Evolutionary conservation across 2,113 vertebrate genomes (phyloP).

Genomic region (Myiagra hebetior): DNA sequence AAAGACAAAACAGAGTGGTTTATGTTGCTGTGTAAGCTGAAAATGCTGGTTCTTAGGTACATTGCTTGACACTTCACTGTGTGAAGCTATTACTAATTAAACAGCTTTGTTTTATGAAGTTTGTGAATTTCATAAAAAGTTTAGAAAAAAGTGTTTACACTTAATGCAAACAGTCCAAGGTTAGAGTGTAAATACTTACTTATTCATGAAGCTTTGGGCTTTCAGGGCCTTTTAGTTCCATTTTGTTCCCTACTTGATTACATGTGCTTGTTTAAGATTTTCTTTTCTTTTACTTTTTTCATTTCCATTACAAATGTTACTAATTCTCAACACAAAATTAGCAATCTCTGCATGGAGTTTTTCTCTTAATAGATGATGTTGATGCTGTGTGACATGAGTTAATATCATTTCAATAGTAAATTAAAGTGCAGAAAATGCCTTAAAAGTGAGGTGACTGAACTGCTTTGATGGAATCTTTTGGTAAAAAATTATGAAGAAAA

Average conservation of each 20-base stretch:
- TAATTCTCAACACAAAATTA: neutral
- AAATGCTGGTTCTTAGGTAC: neutral
- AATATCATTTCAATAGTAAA: neutral
- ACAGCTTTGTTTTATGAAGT: neutral
- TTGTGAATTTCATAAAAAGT: neutral
- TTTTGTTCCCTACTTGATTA: neutral
- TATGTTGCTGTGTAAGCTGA: neutral
- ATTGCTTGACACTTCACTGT: neutral
- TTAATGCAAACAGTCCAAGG: neutral
- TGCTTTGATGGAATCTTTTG: neutral
- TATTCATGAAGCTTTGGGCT: neutral
- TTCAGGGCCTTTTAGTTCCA: neutral
- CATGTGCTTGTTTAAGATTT: neutral
- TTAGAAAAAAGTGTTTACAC: neutral
- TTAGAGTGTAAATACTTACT: neutral
- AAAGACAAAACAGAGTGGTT: neutral
- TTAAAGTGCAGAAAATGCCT: neutral
- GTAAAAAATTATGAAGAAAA: neutral
- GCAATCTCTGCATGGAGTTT: neutral
- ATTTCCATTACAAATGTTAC: neutral
- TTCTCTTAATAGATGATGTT: neutral
- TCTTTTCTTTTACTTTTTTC: neutral
- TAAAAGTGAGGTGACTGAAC: neutral
- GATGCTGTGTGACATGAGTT: neutral
- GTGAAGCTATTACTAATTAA: slow-evolving; percentile 27